phyloP scores from a whole-genome alignment of 2,797 vertebrate species.

The Sus cebifrons region DNA sequence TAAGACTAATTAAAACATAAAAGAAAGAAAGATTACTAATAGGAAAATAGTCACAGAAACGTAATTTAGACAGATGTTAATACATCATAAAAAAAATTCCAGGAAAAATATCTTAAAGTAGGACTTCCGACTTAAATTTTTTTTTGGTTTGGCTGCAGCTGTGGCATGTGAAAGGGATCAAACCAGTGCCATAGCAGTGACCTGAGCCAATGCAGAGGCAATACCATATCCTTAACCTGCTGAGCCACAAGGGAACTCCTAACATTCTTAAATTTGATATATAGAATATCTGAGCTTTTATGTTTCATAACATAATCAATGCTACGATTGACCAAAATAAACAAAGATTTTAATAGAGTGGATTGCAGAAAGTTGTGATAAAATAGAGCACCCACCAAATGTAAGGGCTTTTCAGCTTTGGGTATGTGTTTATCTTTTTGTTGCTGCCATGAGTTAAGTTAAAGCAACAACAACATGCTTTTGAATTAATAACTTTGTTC shows the following conservation, averaged over 20 bases:
- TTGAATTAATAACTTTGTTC: neutral
- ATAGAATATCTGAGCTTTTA: slow-evolving; percentile 19
- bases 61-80: slow-evolving; percentile 30
- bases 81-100: slow-evolving; percentile 11
- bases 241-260: too few species aligned
- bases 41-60: slow-evolving; percentile 55
- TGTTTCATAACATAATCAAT: slow-evolving; percentile 10
- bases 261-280: slow-evolving; percentile 42
- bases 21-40: slow-evolving; percentile 32
- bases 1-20: neutral
- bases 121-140: neutral
- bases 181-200: too few species aligned
- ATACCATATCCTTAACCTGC: too few species aligned
- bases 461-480: neutral
- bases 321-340: slow-evolving; percentile 2
- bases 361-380: slow-evolving; percentile 3
- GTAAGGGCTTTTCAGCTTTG: neutral
- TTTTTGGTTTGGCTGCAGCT: too few species aligned
- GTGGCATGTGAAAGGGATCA: too few species aligned
- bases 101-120: slow-evolving; percentile 29
- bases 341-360: neutral
- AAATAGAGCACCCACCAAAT: neutral
- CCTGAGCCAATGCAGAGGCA: too few species aligned
- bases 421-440: neutral
- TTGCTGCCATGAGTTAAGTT: neutral